A percentile compares a stretch with the other conserved stretches of the same genome.
Evolutionary conservation across 2,113 vertebrate species (phyloP).

Genomic region (Pampusana beccarii): DNA sequence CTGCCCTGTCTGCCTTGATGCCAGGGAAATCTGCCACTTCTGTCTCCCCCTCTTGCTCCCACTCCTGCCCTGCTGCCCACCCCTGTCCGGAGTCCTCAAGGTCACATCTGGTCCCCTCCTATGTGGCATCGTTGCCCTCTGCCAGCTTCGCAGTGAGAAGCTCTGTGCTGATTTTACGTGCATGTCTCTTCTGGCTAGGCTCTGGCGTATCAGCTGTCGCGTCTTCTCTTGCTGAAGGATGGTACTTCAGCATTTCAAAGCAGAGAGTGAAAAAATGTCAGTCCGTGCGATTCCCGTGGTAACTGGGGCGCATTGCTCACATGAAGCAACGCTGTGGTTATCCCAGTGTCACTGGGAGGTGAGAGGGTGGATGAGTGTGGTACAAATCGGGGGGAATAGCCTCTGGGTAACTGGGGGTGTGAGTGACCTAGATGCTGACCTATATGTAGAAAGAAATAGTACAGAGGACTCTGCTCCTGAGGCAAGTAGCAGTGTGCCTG

Average conservation of each 20-base stretch:
- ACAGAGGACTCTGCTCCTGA: background rate
- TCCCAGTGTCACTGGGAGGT: background rate
- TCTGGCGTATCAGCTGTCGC: background rate
- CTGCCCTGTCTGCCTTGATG: background rate
- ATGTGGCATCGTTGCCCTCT: background rate
- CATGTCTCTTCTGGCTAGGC: background rate
- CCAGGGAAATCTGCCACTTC: background rate
- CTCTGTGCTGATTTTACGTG: background rate
- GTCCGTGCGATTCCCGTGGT: background rate
- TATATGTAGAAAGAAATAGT: background rate
- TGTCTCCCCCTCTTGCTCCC: background rate
- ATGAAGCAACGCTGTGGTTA: background rate
- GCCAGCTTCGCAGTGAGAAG: background rate
- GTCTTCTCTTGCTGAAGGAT: conserved; percentile 8
- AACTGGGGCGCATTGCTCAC: background rate
- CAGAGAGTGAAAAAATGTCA: background rate
- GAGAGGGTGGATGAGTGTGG: background rate
- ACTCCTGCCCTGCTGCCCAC: background rate
- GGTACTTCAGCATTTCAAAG: conserved; percentile 11
- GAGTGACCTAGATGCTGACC: background rate
- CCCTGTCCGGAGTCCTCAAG: rapidly evolving
- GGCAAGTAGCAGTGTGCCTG: background rate
- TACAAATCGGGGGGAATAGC: background rate
- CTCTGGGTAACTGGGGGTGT: background rate
- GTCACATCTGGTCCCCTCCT: background rate